Conservation (phyloP, 2,113 vertebrate species). For the Alaudala cheleensis region DNA sequence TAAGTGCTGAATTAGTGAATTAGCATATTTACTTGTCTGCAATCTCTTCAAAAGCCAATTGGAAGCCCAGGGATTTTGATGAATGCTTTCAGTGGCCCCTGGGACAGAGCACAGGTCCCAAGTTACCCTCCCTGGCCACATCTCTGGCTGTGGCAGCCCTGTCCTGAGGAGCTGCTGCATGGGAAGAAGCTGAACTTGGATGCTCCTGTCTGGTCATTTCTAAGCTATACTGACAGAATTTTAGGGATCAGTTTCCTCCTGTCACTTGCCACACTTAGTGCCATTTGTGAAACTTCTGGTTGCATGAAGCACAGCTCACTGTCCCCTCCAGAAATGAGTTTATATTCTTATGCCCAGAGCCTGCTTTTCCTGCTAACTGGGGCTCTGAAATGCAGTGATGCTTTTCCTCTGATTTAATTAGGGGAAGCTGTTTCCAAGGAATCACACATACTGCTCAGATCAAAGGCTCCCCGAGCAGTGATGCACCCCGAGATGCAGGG, state of each 20-base stretch:
- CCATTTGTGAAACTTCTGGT: background rate
- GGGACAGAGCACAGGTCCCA: background rate
- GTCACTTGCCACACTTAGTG: background rate
- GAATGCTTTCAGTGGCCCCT: fast-evolving
- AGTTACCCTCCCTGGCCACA: background rate
- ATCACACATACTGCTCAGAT: background rate
- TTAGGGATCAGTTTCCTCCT: background rate
- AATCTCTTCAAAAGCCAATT: background rate
- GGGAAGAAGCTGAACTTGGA: background rate
- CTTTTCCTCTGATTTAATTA: constrained; percentile 32
- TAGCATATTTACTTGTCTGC: background rate
- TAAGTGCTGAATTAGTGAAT: constrained; percentile 20
- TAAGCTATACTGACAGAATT: background rate
- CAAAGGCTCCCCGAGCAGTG: background rate
- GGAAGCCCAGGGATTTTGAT: background rate
- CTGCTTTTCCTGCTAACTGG: background rate
- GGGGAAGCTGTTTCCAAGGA: constrained; percentile 20
- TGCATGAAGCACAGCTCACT: background rate
- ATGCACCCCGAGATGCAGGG: background rate
- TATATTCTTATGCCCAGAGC: background rate
- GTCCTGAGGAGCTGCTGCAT: background rate
- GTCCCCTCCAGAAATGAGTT: background rate
- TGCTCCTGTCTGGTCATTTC: background rate
- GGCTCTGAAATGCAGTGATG: background rate
- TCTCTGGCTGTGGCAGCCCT: background rate